A percentile compares a stretch with the other conserved stretches of the same genome.
Evolutionary conservation across 2,113 vertebrate genomes (phyloP).

Genomic region (Proteles cristata): DNA sequence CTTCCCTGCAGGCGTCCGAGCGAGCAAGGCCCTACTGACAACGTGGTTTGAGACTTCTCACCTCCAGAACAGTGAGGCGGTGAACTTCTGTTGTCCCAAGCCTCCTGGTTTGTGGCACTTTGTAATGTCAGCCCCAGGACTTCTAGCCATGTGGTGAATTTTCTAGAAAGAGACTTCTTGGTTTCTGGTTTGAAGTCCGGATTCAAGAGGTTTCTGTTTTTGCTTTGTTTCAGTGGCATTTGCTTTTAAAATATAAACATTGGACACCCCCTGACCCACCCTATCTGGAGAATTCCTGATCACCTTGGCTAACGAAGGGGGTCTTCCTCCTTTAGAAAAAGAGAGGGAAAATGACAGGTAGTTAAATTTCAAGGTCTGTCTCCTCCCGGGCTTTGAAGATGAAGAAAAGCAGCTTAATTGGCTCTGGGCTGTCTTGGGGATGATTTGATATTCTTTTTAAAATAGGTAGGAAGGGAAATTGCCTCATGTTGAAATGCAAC

Average conservation of each 20-base stretch:
- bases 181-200: neutral
- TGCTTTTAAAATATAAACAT: neutral
- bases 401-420: constrained; percentile 44
- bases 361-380: neutral
- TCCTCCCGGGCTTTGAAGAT: constrained; percentile 36
- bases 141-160: too few species aligned
- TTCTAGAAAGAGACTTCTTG: neutral
- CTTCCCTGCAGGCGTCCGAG: neutral
- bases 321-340: neutral
- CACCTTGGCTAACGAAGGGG: neutral
- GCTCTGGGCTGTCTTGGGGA: constrained; percentile 16
- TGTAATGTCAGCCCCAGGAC: neutral
- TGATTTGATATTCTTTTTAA: constrained; percentile 48
- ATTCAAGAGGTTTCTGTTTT: neutral
- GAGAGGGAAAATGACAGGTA: rapidly evolving
- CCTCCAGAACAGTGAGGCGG: neutral
- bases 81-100: neutral
- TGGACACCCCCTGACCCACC: neutral
- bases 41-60: neutral
- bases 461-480: neutral
- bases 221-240: neutral
- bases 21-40: neutral
- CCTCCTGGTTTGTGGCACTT: neutral
- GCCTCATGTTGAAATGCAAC: constrained; percentile 8
- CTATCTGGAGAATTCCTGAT: neutral